Base-by-base conservation (phyloP, 1,140 invertebrate genomes). In the Wiebesia pumilae region DNA sequence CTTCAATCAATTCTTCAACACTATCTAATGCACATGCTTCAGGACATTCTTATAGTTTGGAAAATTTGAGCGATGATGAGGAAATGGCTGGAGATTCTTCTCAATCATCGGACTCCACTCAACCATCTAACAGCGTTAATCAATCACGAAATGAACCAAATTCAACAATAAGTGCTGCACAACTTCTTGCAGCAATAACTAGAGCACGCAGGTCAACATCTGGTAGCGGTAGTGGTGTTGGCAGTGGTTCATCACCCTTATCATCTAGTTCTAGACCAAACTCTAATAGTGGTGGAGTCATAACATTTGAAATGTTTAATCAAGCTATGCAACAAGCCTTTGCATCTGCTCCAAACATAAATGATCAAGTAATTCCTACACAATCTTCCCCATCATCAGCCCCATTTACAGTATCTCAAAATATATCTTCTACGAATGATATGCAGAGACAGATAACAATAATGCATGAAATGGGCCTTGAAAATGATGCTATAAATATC, bases 381-480 rank as follows among this genome's bases (percentile, higher is more conserved):
- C 58, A 87, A 9, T 77, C 89, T 0, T 40, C 89, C 58, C 77
- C 89, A 33, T 75, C 89, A 12, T 80, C 91, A 40, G 88, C 89
- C 30, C 62, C 89, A 4, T 81, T 89, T 9, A 79, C 89, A 30
- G 86, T 91, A 0, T 89, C 89, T 73, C 75, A 78, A 35, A 77
- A 54, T 38, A 19, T 51, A 12, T 51, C 81, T 14, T 12, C 88
- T 1, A 83, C 51, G 27, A 79, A 89, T 14, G 90, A 94, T 83
- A 82, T 94, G 3, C 91, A 92, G 43, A 88, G 86, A 58, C 97
- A 98, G 92, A 93, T 99, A 83, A 96, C 97, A 75, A 96, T 98
- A 90, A 96, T 99, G 95, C 95, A 96, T 54, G 96, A 96, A 88
- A 97, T 99, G 96, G 98, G 98, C 69, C 96, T 99, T 90, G 94